These are phyloP conservation scores for Slavum lentiscoides DNA, from an alignment of 2,888 invertebrate species.

Conservation along the genomic window DNA sequence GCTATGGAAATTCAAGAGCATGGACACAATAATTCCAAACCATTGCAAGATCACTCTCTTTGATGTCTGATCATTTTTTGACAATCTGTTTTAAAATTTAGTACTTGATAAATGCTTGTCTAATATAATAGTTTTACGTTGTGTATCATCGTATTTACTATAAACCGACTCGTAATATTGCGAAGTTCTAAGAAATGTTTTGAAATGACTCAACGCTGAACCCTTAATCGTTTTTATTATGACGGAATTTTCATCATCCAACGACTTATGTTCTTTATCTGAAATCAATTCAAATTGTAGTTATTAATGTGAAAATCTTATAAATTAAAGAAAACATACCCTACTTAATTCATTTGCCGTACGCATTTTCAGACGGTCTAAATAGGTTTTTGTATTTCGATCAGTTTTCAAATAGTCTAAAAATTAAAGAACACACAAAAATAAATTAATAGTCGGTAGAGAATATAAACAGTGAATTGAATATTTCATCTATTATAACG, in stretches of 20 bases:
- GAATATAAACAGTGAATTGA: neutral
- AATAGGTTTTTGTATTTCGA: constrained; percentile 71
- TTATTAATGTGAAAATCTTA: neutral
- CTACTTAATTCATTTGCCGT: constrained; percentile 80
- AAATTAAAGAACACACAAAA: constrained; percentile 32
- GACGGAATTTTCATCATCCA: constrained; percentile 77
- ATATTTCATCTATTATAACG: too few relatives aligned
- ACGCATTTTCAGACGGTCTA: constrained; percentile 80
- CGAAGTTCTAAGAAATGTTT: constrained; percentile 92
- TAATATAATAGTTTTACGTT: constrained; percentile 33
- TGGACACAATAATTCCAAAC: constrained; percentile 80
- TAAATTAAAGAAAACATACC: constrained; percentile 58
- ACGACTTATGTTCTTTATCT: constrained; percentile 76
- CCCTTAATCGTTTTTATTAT: constrained; percentile 88
- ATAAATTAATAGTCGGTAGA: neutral
- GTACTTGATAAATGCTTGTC: constrained; percentile 61
- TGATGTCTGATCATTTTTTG: constrained; percentile 79
- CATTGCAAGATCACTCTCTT: constrained; percentile 69
- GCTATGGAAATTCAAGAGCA: constrained; percentile 85
- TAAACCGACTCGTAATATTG: constrained; percentile 88
- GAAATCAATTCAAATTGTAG: constrained; percentile 18
- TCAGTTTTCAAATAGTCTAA: constrained; percentile 61
- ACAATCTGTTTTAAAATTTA: constrained; percentile 77
- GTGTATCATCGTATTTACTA: constrained; percentile 62
- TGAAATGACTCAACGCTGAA: constrained; percentile 88